Base-by-base conservation (phyloP, 2,888 invertebrate species). In the Oscheius sp. region DNA sequence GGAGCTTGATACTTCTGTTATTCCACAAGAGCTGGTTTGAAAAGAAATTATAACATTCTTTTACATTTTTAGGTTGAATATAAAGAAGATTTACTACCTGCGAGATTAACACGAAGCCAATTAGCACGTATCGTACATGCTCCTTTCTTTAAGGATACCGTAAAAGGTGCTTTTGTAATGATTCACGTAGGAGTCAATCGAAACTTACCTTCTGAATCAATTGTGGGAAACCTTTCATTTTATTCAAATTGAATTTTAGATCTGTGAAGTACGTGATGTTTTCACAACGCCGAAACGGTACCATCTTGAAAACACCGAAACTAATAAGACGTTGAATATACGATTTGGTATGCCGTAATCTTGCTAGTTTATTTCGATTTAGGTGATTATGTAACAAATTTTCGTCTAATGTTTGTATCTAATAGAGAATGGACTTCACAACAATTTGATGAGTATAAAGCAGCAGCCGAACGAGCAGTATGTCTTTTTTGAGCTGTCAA, bases 121-220 rank as follows among this genome's bases (percentile, higher is more conserved):
- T 91, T 99, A 89, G 97, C 97, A 89, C 92, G 94, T 87, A 91
- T 97, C 89, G 95, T 97, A 2, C 96, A 98, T 89, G 91, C 97
- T 85, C 98, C 99, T 0, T 96, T 96, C 91, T 99, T 99, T 89
- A 93, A 93, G 77, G 92, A 93, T 59, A 94, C 95, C 0, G 95
- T 94, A 1, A 92, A 92, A 79, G 97, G 97, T 13, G 96, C 96
- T 89, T 99, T 94, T 90, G 97, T 99, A 0, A 43, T 45, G 41
- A 45, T 63, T 25, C 91, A 96, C 49, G 94, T 99, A 85, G 96
- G 96, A 64, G 61, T 71, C 56, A 76, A 75, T 29, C 21, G 7
- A 18, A 69, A 76, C 41, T 63, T 71, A 23, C 77, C 72, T 5
- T 70, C 73, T 1, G 75, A 74, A 12, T 21, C 16, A 7, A 76